Evolutionary conservation across 2,888 invertebrate genomes (phyloP).

Genomic region (Odontothrips loti): DNA sequence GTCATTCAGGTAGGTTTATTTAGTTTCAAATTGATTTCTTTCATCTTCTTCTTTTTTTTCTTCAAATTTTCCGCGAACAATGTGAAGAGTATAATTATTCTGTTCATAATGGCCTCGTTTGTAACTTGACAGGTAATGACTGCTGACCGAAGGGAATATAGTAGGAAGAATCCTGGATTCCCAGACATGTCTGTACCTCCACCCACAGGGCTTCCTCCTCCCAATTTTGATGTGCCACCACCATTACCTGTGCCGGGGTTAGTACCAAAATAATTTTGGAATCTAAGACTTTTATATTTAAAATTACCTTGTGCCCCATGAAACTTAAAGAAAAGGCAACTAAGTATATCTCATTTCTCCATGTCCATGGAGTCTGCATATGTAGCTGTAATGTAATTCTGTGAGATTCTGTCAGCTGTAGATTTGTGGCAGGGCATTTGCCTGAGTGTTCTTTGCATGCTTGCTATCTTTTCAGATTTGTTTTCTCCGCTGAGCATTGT

Average conservation of each 20-base stretch:
- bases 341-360: conserved; percentile 20
- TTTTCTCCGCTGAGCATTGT: too few relatives aligned
- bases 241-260: conserved; percentile 35
- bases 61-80: too few relatives aligned
- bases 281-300: not conserved
- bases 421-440: too few relatives aligned
- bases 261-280: not conserved
- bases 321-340: conserved; percentile 29
- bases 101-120: too few relatives aligned
- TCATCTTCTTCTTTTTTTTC: too few relatives aligned
- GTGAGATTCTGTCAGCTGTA: too few relatives aligned
- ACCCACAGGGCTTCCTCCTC: conserved; percentile 46
- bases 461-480: too few relatives aligned
- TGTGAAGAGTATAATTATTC: too few relatives aligned
- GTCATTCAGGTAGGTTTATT: conserved; percentile 65
- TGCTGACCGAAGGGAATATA: conserved; percentile 82
- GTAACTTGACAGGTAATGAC: conserved; percentile 95
- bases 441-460: too few relatives aligned
- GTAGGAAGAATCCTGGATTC: conserved; percentile 60
- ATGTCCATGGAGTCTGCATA: too few relatives aligned
- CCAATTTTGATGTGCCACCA: conserved; percentile 39
- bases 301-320: conserved; percentile 30
- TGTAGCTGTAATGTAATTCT: too few relatives aligned
- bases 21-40: not conserved
- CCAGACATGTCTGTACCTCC: conserved; percentile 59